phyloP scores from a whole-genome alignment of 2,888 invertebrate genomes.

The Thumatha senex region DNA sequence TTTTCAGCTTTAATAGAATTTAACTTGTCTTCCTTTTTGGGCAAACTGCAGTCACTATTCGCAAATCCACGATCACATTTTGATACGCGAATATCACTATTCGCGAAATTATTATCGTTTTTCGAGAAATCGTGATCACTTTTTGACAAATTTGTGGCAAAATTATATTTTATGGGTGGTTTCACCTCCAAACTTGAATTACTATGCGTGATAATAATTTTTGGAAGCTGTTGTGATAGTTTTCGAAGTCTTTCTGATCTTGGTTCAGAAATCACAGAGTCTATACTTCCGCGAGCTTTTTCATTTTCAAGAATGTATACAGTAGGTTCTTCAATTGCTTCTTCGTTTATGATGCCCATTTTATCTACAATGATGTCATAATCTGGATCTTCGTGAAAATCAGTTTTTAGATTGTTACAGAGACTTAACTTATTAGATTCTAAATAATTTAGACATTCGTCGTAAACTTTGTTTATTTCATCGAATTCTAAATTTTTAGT shows the following conservation, averaged over 20 bases:
- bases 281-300: conserved; percentile 50
- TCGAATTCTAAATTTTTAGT: conserved; percentile 49
- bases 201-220: conserved; percentile 73
- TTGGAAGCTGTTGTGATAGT: conserved; percentile 67
- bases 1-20: conserved; percentile 14
- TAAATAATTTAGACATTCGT: conserved; percentile 70
- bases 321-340: conserved; percentile 19
- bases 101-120: conserved; percentile 8
- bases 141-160: conserved; percentile 14
- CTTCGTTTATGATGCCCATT: conserved; percentile 40
- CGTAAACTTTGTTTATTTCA: conserved; percentile 65
- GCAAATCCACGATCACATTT: conserved; percentile 17
- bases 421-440: conserved; percentile 25
- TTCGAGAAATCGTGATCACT: conserved; percentile 16
- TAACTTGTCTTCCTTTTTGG: conserved; percentile 15
- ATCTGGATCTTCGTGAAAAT: conserved; percentile 39
- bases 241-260: conserved; percentile 65
- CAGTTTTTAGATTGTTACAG: conserved; percentile 1
- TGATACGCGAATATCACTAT: conserved; percentile 12
- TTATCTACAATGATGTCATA: conserved; percentile 53
- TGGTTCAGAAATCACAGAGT: conserved; percentile 47
- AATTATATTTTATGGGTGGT: conserved; percentile 9
- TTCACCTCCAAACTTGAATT: conserved; percentile 54
- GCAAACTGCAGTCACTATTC: conserved; percentile 4
- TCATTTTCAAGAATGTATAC: conserved; percentile 61